phyloP scores from a whole-genome alignment of 2,888 invertebrate species.

The Drosophila meridiana region DNA sequence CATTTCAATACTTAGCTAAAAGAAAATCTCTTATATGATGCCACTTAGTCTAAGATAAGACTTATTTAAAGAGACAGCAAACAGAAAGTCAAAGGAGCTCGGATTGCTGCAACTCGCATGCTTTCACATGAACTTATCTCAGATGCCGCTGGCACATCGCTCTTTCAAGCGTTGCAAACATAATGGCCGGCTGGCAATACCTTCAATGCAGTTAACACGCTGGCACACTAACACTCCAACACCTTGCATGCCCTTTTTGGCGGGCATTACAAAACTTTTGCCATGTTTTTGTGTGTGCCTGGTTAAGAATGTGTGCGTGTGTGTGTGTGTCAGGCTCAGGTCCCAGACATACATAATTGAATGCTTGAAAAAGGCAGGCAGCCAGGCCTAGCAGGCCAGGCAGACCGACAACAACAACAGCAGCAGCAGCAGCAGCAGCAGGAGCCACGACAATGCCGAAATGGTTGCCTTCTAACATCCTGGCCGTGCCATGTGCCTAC shows the following conservation, averaged over 20 bases:
- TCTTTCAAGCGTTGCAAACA: constrained; percentile 22
- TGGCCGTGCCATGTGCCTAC: constrained; percentile 51
- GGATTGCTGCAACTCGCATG: neutral
- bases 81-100: neutral
- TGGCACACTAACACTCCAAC: constrained; percentile 72
- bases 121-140: neutral
- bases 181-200: constrained; percentile 36
- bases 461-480: constrained; percentile 68
- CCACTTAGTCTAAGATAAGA: neutral
- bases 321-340: constrained; percentile 74
- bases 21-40: neutral
- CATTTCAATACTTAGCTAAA: no score
- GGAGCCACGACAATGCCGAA: constrained; percentile 33
- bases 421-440: neutral
- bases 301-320: constrained; percentile 31
- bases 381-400: constrained; percentile 51
- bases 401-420: constrained; percentile 25
- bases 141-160: constrained; percentile 5
- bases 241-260: constrained; percentile 76
- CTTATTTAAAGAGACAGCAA: neutral
- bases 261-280: constrained; percentile 80
- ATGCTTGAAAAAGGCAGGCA: constrained; percentile 77
- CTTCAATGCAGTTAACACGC: constrained; percentile 62
- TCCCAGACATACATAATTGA: constrained; percentile 79
- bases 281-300: constrained; percentile 68